Base-by-base conservation (phyloP, 2,888 invertebrate genomes). In the Eupithecia abbreviata region DNA sequence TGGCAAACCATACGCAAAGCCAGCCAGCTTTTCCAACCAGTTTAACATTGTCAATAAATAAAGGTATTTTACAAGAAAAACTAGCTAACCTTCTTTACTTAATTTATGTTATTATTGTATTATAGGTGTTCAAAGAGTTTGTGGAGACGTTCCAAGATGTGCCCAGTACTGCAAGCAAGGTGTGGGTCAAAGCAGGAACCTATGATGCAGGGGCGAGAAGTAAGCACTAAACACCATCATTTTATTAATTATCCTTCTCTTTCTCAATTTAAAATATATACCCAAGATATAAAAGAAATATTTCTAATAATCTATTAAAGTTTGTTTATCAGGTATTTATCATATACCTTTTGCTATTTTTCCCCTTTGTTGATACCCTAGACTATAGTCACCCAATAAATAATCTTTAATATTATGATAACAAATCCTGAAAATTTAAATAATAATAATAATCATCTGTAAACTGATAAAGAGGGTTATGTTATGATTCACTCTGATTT, bases 151-250 rank as follows among this genome's bases (percentile, higher is more conserved):
- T 99, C 93, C 98, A 98, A 96, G 98, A 98, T 84, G 96, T 97
- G 0, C 97, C 98, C 0, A 96, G 96, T 73, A 96, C 96, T 71
- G 96, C 97, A 18, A 96, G 97, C 5, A 99, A 99, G 94, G 97
- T 99, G 67, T 99, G 99, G 98, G 98, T 99, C 7, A 98, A 99
- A 93, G 99, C 99, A 76, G 99, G 99, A 74, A 98, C 99, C 0
- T 99, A 99, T 86, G 98, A 99, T 96, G 98, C 98, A 72, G 98
- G 98, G 45, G 97, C 98, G 80, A 96, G 98, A 95, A 98, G 98
- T 98, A 95, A 96, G 96, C 68, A 71, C 71, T n/a, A 45, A 45
- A 18, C 5, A 15, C 43, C 13, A 43, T 3, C n/a, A 18, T 9
- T 55, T 58, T 0, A 58, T 58, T 18, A 3, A 18, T 18, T 18